Evolutionary conservation across 2,797 vertebrate genomes (phyloP), one percentile per base, ranked within the genome.

Genomic region (Echiichthys vipera): DNA sequence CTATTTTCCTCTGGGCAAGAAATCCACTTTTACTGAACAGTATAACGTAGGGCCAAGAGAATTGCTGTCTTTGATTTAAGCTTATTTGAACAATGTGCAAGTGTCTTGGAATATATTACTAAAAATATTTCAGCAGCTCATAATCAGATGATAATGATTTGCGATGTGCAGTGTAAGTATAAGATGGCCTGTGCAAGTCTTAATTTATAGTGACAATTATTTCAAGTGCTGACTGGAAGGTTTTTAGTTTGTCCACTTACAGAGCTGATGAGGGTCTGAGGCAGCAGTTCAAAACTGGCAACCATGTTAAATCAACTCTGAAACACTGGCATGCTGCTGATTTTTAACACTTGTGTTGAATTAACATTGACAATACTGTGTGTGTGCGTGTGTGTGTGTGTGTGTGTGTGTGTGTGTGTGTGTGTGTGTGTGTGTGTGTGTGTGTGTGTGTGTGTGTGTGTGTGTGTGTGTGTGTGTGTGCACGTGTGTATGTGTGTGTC

Each of bases 271-370:
- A 29, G 59, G 64, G 65, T 63, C 47, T 0, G 43, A 53, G 77
- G 67, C 75, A 55, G 47, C 54, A 3, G 36, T 27, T 67, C 57
- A 56, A 65, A 66, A 71, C 54, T 24, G 46, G 22, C 57, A 34
- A 43, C 27, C n/a, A 2, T 3, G 29, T 62, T 77, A 57, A 77
- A 68, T 54, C 42, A 54, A 22, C 47, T 65, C 13, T 7, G 36
- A 64, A 51, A 76, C 64, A 36, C 69, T 77, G 74, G 77, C 77
- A 32, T 7, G 1, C 4, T 14, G 54, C 61, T 43, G 47, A 42
- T 18, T 74, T n/a, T 78, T 78, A 71, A 66, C 77, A 69, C 74
- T 51, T 51, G 27, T 11, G 37, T 57, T 50, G n/a, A 67, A 74
- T 57, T 51, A 36, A 61, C 54, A 18, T 4, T 22, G 54, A 75